phyloP scores from a whole-genome alignment of 2,888 invertebrate genomes.

The Zygaena filipendulae region DNA sequence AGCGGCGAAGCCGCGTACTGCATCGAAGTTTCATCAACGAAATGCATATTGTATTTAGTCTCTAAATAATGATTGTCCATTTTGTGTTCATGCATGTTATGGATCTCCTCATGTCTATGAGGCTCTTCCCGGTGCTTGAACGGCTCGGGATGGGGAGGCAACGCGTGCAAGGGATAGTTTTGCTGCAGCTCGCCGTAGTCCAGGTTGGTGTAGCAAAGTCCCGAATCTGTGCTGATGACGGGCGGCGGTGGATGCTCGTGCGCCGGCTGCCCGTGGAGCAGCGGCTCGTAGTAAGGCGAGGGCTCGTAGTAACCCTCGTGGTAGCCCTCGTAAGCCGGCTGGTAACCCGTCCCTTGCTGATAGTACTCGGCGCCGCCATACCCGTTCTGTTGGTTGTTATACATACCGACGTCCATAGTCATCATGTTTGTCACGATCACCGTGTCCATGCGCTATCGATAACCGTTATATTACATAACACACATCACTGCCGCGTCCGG shows the following conservation, averaged over 20 bases:
- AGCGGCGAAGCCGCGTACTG: constrained; percentile 57
- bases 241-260: constrained; percentile 63
- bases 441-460: constrained; percentile 46
- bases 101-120: constrained; percentile 52
- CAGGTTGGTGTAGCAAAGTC: constrained; percentile 89
- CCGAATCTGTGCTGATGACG: constrained; percentile 87
- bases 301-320: constrained; percentile 57
- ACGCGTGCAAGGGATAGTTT: constrained; percentile 61
- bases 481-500: constrained; percentile 43
- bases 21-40: constrained; percentile 50
- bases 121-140: constrained; percentile 68
- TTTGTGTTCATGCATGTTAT: constrained; percentile 52
- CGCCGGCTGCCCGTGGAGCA: constrained; percentile 49
- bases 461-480: constrained; percentile 41
- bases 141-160: constrained; percentile 64
- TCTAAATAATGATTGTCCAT: constrained; percentile 60
- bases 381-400: constrained; percentile 73
- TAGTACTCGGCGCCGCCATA: constrained; percentile 62
- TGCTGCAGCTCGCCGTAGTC: constrained; percentile 74
- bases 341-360: constrained; percentile 57
- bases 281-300: constrained; percentile 62
- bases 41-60: constrained; percentile 64
- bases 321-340: constrained; percentile 52
- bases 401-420: constrained; percentile 87
- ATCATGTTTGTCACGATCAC: constrained; percentile 70